Evolutionary conservation across 2,113 vertebrate genomes (phyloP), one percentile per base, ranked within the genome.

Genomic region (Myotis yumanensis): DNA sequence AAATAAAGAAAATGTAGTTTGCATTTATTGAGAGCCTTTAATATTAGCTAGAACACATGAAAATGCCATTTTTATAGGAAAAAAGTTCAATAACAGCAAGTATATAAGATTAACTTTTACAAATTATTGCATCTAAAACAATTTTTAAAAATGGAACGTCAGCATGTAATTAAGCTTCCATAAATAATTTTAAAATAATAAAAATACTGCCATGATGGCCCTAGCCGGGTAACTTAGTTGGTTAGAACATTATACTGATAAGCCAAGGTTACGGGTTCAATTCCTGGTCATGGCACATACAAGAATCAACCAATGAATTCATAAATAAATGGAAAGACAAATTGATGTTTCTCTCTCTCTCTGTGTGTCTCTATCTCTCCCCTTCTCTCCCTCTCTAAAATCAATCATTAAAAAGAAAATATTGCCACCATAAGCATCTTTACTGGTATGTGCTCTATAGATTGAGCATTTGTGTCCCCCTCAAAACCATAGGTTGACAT

Each of bases 101-200:
- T 32, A 79, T 43, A 35, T 16, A 69, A 25, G 23, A 20, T 73
- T 91, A 30, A 86, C 17, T 88, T 88, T 89, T 18, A 62, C 17
- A 84, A 80, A 75, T 84, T 69, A 73, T 80, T 77, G 17, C 10
- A 86, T 54, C 86, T 81, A 93, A 85, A 22, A 86, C 82, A 93
- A 92, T 72, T 88, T 81, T 72, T 66, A 82, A 48, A 82, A 52
- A 83, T 23, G 10, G n/a, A 95, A 94, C 2, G 40, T 52, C 40
- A 77, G 48, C 11, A 35, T 40, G 11, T 5, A 95, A 89, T 59
- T 79, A 86, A 86, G 14, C 12, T 91, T 91, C 51, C 43, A 52
- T 89, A 88, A 77, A 77, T 68, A 80, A 80, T 80, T 84, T 23
- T 46, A 20, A 91, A 89, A 69, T 46, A 77, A 48, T 64, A 88